Conservation (phyloP, 2,113 vertebrate genomes). For the Anser brachyrhynchus region DNA sequence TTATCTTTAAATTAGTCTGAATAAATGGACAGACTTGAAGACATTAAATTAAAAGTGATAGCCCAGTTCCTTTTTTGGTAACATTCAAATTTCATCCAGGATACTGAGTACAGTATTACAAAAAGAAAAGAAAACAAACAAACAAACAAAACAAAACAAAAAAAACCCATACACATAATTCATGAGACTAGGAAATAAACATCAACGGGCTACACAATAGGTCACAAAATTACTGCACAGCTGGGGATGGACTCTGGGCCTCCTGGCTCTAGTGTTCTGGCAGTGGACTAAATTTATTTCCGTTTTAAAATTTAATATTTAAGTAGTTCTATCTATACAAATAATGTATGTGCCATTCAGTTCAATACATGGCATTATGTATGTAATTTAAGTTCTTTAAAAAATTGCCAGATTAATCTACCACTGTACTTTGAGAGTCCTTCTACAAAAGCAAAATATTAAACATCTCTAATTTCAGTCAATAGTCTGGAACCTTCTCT, state of each 20-base stretch:
- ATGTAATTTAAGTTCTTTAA: background rate
- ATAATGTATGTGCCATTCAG: background rate
- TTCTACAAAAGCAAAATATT: background rate
- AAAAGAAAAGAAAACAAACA: too few relatives aligned
- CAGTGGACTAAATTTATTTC: background rate
- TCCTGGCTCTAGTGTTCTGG: background rate
- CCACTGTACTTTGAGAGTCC: background rate
- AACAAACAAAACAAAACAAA: too few relatives aligned
- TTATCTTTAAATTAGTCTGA: background rate
- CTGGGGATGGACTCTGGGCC: fast-evolving
- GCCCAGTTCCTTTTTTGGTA: background rate
- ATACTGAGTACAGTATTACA: background rate
- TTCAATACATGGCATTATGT: background rate
- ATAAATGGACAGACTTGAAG: background rate
- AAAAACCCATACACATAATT: too few relatives aligned
- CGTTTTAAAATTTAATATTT: background rate
- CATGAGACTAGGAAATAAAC: background rate
- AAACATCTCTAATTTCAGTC: background rate
- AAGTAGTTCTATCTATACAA: background rate
- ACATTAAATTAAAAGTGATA: background rate
- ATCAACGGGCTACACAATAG: background rate
- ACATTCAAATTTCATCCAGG: background rate
- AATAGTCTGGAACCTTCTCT: background rate
- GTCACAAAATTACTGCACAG: background rate
- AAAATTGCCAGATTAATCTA: background rate